phyloP scores from a whole-genome alignment of 1,140 invertebrate species.

The Oreohelix idahoensis region DNA sequence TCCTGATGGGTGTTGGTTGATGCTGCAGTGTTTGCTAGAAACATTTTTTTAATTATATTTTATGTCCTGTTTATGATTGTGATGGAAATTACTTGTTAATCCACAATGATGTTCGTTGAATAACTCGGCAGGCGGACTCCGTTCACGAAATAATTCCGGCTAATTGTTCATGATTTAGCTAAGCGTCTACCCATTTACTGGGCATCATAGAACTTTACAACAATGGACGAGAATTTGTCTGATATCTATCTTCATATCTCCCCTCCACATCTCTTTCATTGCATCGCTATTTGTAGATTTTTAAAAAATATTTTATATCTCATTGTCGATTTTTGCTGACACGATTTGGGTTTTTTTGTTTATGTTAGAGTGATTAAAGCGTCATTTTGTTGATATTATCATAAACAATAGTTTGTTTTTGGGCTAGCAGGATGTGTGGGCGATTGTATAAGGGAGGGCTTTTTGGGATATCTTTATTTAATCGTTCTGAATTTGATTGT shows the following conservation, averaged over 20 bases:
- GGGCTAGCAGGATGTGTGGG: neutral
- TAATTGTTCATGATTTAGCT: conserved; percentile 17
- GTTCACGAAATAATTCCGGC: neutral
- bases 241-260: neutral
- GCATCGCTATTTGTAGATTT: neutral
- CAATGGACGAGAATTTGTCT: neutral
- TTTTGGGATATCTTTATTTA: conserved; percentile 7
- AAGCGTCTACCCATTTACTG: neutral
- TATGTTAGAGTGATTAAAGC: neutral
- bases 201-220: neutral
- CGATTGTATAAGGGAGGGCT: neutral
- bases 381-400: neutral
- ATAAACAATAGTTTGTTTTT: neutral
- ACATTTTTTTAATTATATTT: neutral
- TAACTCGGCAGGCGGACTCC: no score
- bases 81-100: conserved; percentile 10
- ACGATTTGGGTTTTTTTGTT: neutral
- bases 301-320: neutral
- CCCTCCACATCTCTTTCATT: neutral
- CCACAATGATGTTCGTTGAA: neutral
- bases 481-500: neutral
- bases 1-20: neutral
- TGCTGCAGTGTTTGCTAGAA: neutral
- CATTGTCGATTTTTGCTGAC: neutral
- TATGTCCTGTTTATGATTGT: neutral